Evolutionary conservation across 2,888 invertebrate species (phyloP), one percentile per base, ranked within the genome.

Genomic region (Eupithecia vulgata): DNA sequence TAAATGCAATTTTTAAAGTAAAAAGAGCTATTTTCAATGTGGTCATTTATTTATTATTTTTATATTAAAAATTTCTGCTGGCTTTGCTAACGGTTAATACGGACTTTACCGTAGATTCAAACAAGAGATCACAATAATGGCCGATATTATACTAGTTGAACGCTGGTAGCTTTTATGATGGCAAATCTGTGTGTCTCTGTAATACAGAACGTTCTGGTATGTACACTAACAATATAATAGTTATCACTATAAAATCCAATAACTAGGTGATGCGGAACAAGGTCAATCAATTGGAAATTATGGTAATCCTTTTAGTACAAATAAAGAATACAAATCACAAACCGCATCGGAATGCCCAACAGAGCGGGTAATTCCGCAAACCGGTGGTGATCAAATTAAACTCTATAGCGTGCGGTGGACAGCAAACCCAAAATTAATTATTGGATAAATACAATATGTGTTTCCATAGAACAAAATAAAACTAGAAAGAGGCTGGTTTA

Each of bases 311-410:
- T 57, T 57, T 57, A 25, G 13, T 5, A 42, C 13, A 64, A n/a
- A 75, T 74, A 68, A 78, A 76, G 45, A 76, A 67, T 73, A 73
- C 70, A 74, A 76, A 80, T 78, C 77, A 74, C 71, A 71, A 71
- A 61, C 69, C 70, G 45, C 34, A 75, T 72, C 61, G 70, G 65
- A 69, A 21, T 67, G 48, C 48, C 65, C 73, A 66, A 75, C 75
- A 68, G 74, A 75, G 70, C 72, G 74, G 37, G 37, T 75, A 73
- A 78, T 76, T 62, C 78, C 78, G 73, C 79, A 77, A 79, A 81
- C 77, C 77, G 67, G 71, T 59, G 71, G 72, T 77, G 76, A 81
- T 81, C 77, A 78, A 81, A 81, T 79, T 78, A 77, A 77, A 78
- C 72, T 76, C 76, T 75, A 76, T 67, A 61, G 70, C 73, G 72